These are phyloP conservation scores for Coregonus clupeaformis DNA, from an alignment of 2,113 vertebrate genomes.

Conservation along the genomic window DNA sequence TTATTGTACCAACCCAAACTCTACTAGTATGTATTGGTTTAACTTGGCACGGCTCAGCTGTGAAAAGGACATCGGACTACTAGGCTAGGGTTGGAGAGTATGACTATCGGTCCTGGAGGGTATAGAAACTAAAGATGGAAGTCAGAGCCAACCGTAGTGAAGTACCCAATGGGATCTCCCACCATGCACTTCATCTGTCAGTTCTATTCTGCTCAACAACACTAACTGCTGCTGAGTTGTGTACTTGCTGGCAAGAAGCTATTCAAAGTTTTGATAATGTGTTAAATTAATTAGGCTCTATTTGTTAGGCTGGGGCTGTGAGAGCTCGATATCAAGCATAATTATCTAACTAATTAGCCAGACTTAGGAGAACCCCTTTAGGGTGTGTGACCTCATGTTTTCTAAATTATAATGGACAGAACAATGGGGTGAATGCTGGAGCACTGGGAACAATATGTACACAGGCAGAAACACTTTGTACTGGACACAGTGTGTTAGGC, in stretches of 20 bases:
- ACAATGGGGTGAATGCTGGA: conserved; percentile 40
- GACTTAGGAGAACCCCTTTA: conserved; percentile 33
- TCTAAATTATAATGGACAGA: conserved; percentile 65
- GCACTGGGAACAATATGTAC: conserved; percentile 13
- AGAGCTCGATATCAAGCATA: conserved; percentile 51
- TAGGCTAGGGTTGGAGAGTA: no score
- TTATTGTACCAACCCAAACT: no score
- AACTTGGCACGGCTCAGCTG: no score
- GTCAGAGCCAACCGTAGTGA: not conserved
- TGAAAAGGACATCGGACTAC: no score
- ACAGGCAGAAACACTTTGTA: conserved; percentile 5
- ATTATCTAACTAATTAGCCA: conserved; percentile 26
- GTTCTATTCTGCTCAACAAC: conserved; percentile 48
- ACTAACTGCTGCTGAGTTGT: conserved; percentile 49
- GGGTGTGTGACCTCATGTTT: conserved; percentile 53
- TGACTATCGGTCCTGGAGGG: conserved; percentile 26
- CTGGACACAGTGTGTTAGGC: not conserved
- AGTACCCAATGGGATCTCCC: conserved; percentile 14
- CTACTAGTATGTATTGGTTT: no score
- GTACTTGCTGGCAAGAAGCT: conserved; percentile 45
- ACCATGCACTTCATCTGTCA: conserved; percentile 56
- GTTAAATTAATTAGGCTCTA: conserved; percentile 59
- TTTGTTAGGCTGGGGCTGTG: conserved; percentile 49
- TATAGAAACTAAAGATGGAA: not conserved
- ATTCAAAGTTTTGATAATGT: conserved; percentile 50